phyloP scores from a whole-genome alignment of 2,797 vertebrate species.

The Eurystomus glaucurus region DNA sequence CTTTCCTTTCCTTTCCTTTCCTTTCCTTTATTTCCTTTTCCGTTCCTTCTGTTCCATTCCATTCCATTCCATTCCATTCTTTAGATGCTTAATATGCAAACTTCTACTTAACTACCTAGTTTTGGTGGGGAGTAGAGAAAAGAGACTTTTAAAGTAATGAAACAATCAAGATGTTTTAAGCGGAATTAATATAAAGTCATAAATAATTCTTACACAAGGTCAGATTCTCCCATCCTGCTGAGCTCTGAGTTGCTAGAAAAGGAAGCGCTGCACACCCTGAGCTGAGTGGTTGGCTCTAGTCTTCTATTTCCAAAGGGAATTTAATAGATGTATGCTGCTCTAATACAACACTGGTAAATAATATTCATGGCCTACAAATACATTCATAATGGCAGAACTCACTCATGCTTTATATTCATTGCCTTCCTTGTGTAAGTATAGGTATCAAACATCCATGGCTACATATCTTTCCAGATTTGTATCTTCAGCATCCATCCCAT shows the following conservation, averaged over 20 bases:
- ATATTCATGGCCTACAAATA: neutral
- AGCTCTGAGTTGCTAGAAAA: neutral
- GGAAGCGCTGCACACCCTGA: neutral
- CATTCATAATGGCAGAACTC: neutral
- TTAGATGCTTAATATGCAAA: neutral
- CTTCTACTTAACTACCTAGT: neutral
- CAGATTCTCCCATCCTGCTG: neutral
- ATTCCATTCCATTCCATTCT: too few species aligned
- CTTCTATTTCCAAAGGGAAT: neutral
- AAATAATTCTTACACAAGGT: neutral
- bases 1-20: too few species aligned
- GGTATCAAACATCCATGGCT: neutral
- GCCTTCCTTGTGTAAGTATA: neutral
- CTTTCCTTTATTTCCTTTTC: too few species aligned
- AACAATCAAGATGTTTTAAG: neutral
- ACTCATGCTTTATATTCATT: neutral
- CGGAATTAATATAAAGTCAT: neutral
- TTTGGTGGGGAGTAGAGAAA: neutral
- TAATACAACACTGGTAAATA: neutral
- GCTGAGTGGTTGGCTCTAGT: neutral
- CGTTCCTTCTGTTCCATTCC: neutral
- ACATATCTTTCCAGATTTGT: fast-evolving
- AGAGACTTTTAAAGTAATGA: neutral
- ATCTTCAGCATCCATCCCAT: fast-evolving
- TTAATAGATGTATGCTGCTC: neutral